Conservation (phyloP, 1,140 invertebrate genomes). For the Polypedilum vanderplanki region DNA sequence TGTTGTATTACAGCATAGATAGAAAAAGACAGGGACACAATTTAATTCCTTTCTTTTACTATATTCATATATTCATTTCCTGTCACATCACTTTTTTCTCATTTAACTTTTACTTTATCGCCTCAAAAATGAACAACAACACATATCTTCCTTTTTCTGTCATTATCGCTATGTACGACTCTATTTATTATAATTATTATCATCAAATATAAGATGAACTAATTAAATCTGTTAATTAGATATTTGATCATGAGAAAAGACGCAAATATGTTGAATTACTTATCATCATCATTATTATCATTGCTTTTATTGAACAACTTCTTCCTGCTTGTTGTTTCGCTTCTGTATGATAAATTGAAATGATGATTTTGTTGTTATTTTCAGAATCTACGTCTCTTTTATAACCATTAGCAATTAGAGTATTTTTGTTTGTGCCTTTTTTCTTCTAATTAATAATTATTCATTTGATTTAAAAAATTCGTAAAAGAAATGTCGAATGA, state of each 20-base stretch:
- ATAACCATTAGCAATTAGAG: too few species aligned
- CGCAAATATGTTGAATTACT: background rate
- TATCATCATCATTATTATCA: too few species aligned
- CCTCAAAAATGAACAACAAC: background rate
- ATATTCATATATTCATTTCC: background rate
- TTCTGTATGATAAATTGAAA: background rate
- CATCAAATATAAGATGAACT: background rate
- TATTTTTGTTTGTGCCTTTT: too few species aligned
- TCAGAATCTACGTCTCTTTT: too few species aligned
- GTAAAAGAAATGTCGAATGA: too few species aligned
- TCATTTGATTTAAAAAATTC: too few species aligned
- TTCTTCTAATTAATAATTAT: too few species aligned
- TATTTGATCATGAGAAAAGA: slow-evolving; percentile 6
- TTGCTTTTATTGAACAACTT: background rate
- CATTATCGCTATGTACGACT: background rate
- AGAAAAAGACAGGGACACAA: background rate
- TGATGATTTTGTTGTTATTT: too few species aligned
- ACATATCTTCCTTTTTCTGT: background rate
- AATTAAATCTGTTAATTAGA: slow-evolving; percentile 20
- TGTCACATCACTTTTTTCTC: background rate
- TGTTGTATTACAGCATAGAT: background rate
- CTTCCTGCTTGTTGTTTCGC: background rate
- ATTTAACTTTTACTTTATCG: background rate
- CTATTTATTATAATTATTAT: slow-evolving; percentile 11
- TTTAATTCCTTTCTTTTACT: background rate